Base-by-base conservation (phyloP, 2,113 vertebrate species). In the Spea bombifrons region DNA sequence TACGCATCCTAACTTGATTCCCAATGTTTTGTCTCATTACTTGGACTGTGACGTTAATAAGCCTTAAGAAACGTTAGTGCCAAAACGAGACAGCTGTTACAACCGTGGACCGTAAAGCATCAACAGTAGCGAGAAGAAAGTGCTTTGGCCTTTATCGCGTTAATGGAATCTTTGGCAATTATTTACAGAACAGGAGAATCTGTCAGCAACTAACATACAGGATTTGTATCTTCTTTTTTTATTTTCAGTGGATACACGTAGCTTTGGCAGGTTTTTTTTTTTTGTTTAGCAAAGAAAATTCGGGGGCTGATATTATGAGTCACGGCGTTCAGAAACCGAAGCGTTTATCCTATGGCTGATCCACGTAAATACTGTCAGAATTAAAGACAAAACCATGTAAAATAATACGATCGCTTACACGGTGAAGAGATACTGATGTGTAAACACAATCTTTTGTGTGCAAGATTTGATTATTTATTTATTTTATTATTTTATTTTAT, bases 111-210 rank as follows among this genome's bases (percentile, higher is more conserved):
- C 44, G 30, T 15, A 44, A 61, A 52, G 16, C 61, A 30, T 12
- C 16, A 50, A 65, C 61, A 13, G 61, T 57, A 72, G 76, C 61
- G 17, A 50, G 13, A 53, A 7, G 57, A 45, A 30, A 64, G 6
- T 46, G 7, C 4, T 65, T 77, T 66, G 59, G 69, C 15, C 59
- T 71, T 78, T 78, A 72, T 78, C 76, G 46, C 69, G 65, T 72
- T 78, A 66, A 53, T 49, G 47, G 30, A 61, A 78, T 72, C 76
- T 65, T 65, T 78, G 59, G 59, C 59, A 65, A 72, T 78, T 65
- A 65, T 46, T 78, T 30, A 45, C 13, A 2, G 59, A 64, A 46
- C 53, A 43, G 72, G 66, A 65, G 8, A 17, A 52, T 12, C 57
- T 73, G 77, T 66, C 77, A 79, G 43, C 70, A 48, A 30, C 50